These are phyloP conservation scores for Anthophora plumipes DNA, from an alignment of 2,888 invertebrate genomes.

Conservation along the genomic window DNA sequence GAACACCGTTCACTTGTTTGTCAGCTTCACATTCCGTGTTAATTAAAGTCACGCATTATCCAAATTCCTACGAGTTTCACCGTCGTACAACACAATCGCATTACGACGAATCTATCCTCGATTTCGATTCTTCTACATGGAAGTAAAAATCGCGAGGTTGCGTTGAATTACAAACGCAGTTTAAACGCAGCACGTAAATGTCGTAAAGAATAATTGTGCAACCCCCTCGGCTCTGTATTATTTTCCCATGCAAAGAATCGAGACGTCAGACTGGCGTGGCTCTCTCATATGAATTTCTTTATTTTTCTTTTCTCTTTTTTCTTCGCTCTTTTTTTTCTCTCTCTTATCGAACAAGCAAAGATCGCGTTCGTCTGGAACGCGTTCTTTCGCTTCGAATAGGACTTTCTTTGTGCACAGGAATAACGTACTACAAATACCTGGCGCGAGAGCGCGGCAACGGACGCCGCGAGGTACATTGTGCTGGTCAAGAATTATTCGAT, in stretches of 20 bases:
- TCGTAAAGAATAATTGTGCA: slow-evolving; percentile 47
- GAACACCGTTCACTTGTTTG: not conserved
- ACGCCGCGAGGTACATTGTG: slow-evolving; percentile 44
- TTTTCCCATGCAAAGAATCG: slow-evolving; percentile 37
- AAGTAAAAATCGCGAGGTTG: not conserved
- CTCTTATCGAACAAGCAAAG: slow-evolving; percentile 19
- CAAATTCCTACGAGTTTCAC: not conserved
- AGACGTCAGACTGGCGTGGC: slow-evolving; percentile 14
- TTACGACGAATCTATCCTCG: not conserved
- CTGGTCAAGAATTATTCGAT: slow-evolving; percentile 61
- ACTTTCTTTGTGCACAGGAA: slow-evolving; percentile 26
- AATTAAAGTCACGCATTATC: slow-evolving; percentile 33
- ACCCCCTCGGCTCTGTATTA: slow-evolving; percentile 44
- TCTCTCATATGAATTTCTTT: slow-evolving; percentile 46
- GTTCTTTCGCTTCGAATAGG: slow-evolving; percentile 13
- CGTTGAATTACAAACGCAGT: slow-evolving; percentile 15
- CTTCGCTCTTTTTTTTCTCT: no score
- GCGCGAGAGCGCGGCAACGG: not conserved
- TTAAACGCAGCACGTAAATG: slow-evolving; percentile 21
- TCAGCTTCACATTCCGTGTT: not conserved
- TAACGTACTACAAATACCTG: slow-evolving; percentile 20
- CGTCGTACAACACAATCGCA: slow-evolving; percentile 18
- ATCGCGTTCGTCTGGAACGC: slow-evolving; percentile 43
- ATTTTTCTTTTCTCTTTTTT: no score
- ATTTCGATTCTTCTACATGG: slow-evolving; percentile 17